Conservation (phyloP, 2,797 vertebrate genomes). For the Lophotriccus pileatus region DNA sequence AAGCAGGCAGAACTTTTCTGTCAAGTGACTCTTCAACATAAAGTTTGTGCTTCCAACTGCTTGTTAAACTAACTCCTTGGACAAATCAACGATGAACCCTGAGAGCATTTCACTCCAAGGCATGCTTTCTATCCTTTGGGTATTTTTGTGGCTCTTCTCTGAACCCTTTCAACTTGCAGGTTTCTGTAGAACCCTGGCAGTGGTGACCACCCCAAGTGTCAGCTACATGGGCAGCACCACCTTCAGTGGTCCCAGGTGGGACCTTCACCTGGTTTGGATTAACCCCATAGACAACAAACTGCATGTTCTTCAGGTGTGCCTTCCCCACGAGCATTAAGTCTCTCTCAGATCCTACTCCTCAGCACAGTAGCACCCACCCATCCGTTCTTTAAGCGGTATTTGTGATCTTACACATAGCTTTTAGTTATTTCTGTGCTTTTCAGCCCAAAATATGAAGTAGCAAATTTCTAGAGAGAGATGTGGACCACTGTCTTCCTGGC, state of each 20-base stretch:
- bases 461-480: neutral
- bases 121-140: neutral
- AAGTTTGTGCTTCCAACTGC: neutral
- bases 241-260: neutral
- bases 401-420: neutral
- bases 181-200: neutral
- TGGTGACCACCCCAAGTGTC: accelerated
- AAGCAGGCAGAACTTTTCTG: neutral
- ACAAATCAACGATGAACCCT: neutral
- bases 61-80: neutral
- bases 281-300: neutral
- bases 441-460: neutral
- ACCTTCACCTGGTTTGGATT: neutral
- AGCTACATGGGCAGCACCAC: neutral
- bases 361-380: accelerated
- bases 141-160: neutral
- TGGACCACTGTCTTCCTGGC: neutral
- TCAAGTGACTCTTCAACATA: neutral
- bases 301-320: neutral
- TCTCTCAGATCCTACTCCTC: neutral
- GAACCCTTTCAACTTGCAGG: neutral
- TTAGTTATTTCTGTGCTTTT: neutral
- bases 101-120: neutral
- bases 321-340: neutral
- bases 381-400: neutral